These are phyloP conservation scores for Gopherus flavomarginatus DNA, from an alignment of 2,113 vertebrate genomes.

Conservation along the genomic window DNA sequence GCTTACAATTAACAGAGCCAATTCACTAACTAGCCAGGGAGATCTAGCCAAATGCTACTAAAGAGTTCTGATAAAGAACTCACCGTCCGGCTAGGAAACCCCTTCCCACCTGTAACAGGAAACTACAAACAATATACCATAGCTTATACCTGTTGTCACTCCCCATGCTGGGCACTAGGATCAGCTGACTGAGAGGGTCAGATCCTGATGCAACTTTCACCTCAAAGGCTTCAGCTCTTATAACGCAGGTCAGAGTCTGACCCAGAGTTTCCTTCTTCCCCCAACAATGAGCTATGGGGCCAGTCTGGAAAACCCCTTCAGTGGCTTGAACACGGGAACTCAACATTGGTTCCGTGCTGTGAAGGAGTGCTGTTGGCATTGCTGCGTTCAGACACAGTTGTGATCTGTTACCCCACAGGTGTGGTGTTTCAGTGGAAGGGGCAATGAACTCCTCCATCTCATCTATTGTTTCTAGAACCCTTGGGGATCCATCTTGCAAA, in stretches of 20 bases:
- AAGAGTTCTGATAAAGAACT: background rate
- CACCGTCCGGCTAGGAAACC: background rate
- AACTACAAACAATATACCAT: background rate
- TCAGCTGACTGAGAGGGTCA: background rate
- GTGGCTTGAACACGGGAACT: too few relatives aligned
- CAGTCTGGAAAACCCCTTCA: too few relatives aligned
- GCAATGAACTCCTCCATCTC: background rate
- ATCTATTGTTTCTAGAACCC: background rate
- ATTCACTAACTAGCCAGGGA: background rate
- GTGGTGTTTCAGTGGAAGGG: background rate
- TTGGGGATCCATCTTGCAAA: background rate
- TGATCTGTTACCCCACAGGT: background rate
- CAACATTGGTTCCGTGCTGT: background rate
- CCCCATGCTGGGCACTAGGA: background rate
- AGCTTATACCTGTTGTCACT: background rate
- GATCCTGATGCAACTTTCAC: background rate
- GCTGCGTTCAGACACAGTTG: background rate
- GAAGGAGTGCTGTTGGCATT: background rate
- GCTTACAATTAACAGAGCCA: background rate
- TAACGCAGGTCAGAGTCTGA: accelerated
- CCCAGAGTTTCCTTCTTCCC: too few relatives aligned
- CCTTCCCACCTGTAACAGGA: background rate
- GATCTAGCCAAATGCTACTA: background rate
- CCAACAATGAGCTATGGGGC: too few relatives aligned
- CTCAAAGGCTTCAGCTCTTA: background rate